Evolutionary conservation across 2,113 vertebrate species (phyloP).

Genomic region (Macrotis lagotis): DNA sequence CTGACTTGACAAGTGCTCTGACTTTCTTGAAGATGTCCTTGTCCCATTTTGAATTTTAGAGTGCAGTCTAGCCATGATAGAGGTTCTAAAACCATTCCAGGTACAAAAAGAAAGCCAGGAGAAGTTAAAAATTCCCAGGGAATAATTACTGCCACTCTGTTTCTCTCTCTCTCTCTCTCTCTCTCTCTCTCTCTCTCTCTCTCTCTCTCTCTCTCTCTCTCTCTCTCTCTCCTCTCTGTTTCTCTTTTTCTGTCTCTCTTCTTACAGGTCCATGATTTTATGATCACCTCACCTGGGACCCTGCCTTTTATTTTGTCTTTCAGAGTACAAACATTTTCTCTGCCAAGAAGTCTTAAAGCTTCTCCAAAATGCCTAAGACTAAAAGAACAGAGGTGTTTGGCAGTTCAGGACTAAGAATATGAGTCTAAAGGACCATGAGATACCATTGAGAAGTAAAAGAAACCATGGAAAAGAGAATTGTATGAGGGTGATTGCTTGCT

Average conservation of each 20-base stretch:
- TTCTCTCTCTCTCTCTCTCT: not conserved
- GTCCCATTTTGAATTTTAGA: not conserved
- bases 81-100: not conserved
- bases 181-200: too few relatives aligned
- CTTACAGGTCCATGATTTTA: conserved; percentile 26
- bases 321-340: not conserved
- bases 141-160: conserved; percentile 13
- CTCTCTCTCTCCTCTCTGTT: not conserved
- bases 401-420: not conserved
- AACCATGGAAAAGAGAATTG: not conserved
- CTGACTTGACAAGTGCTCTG: not conserved
- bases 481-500: not conserved
- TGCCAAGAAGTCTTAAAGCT: conserved; percentile 2
- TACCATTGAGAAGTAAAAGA: not conserved
- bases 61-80: not conserved
- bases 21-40: not conserved
- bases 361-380: conserved; percentile 26
- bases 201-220: not conserved
- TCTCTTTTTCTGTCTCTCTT: not conserved
- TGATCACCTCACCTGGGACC: conserved; percentile 31
- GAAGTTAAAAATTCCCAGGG: not conserved
- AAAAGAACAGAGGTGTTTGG: not conserved
- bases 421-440: not conserved
- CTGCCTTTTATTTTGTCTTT: conserved; percentile 21
- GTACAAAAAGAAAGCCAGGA: conserved; percentile 36